phyloP scores from a whole-genome alignment of 2,797 vertebrate genomes.

The Oreochromis grahami region DNA sequence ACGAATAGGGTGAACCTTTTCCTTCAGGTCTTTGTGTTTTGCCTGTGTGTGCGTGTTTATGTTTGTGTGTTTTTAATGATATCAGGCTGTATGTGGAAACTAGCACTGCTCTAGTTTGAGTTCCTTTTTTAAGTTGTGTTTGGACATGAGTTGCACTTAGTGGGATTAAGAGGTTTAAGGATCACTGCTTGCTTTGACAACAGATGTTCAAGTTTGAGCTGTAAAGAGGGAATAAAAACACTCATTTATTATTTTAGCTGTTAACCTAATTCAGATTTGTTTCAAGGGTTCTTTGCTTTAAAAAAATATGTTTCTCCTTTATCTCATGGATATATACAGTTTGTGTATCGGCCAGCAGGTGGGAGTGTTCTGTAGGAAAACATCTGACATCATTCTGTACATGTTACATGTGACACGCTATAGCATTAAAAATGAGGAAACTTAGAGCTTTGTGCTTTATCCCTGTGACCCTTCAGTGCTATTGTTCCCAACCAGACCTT shows the following conservation, averaged over 20 bases:
- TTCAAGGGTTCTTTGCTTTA: background rate
- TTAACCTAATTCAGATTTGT: background rate
- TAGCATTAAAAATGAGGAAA: background rate
- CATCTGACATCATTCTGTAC: background rate
- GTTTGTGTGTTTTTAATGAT: conserved; percentile 10
- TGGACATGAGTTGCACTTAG: conserved; percentile 36
- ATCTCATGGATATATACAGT: background rate
- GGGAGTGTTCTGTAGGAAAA: background rate
- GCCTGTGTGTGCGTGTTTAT: background rate
- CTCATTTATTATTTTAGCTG: background rate
- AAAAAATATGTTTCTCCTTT: background rate
- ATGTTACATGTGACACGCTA: background rate
- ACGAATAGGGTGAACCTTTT: background rate
- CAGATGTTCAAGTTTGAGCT: conserved; percentile 3
- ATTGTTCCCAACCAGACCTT: background rate
- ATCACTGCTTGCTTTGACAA: background rate
- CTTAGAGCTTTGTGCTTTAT: background rate
- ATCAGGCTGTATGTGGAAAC: conserved; percentile 54
- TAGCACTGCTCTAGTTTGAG: conserved; percentile 31
- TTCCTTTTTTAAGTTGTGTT: conserved; percentile 28
- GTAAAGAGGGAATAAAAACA: background rate
- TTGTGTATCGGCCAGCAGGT: conserved; percentile 10
- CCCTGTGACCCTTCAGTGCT: conserved; percentile 4
- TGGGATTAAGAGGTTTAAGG: conserved; percentile 1
- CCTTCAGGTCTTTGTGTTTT: conserved; percentile 23